Base-by-base conservation (phyloP, 2,888 invertebrate species). In the Philhelius pedissequus region DNA sequence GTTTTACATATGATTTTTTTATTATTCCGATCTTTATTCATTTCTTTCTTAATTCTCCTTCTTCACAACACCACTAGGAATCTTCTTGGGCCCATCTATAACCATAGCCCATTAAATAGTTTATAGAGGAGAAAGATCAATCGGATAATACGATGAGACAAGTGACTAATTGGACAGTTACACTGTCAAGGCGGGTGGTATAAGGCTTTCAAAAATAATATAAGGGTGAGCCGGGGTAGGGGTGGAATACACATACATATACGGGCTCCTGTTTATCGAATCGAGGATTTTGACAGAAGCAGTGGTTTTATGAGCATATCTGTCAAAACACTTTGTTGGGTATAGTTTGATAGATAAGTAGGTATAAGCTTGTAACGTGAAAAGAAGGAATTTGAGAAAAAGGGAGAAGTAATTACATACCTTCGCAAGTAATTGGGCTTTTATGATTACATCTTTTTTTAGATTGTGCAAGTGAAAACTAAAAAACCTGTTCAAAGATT, bases 101-200 rank as follows among this genome's bases (percentile, higher is more conserved):
- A n/a, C 66, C 66, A 58, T 43, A 66, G 48, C 50, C 50, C 58
- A 74, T 69, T 74, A 69, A 73, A 83, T 78, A 74, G 82, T 68
- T 56, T 68, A 64, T 78, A 78, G 69, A 69, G 73, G 68, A 73
- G 77, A 82, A 71, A 77, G 81, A 82, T 82, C 81, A 82, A 82
- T 73, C 81, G 78, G 82, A 83, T 83, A 83, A 83, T 83, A 62
- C 82, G 78, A 78, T 69, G 78, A 74, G 82, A 83, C 78, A 83
- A 83, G 82, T 83, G 82, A 83, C 82, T 83, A 83, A 83, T 83
- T 83, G 82, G 82, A 83, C 82, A 83, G 78, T 83, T 78, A 83
- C 78, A 83, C 64, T 83, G 78, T 83, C 82, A 83, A 83, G 82
- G 78, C 78, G 82, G 82, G 82, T 78, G 82, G 82, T 83, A n/a